Percentiles rank a stretch among this genome's conserved stretches.
Conservation (phyloP, 92 coral and sea anemone genomes). For the Palythoa heliodiscus region DNA sequence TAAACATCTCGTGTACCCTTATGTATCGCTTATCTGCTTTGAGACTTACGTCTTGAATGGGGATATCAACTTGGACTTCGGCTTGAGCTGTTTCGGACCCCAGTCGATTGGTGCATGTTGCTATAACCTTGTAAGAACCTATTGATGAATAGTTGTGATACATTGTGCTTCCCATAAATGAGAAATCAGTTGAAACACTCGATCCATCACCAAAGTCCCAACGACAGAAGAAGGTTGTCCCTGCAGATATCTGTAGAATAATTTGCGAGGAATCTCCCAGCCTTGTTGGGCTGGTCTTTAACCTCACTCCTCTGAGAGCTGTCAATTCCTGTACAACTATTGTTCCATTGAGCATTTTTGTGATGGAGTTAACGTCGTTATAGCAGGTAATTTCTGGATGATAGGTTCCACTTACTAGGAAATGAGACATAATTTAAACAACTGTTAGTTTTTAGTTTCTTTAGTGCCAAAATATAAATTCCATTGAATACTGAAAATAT, state of each 20-base stretch:
- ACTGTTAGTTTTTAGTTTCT: too few relatives aligned
- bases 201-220: constrained; percentile 83
- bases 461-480: too few relatives aligned
- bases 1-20: constrained; percentile 61
- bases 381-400: constrained; percentile 73
- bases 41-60: constrained; percentile 65
- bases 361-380: constrained; percentile 81
- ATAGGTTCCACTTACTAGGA: constrained; percentile 65
- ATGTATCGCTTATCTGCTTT: constrained; percentile 60
- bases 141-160: constrained; percentile 60
- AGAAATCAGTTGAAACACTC: constrained; percentile 61
- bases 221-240: constrained; percentile 72
- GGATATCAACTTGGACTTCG: constrained; percentile 71
- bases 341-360: constrained; percentile 68
- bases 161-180: constrained; percentile 53
- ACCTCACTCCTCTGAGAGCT: constrained; percentile 62
- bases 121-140: constrained; percentile 66
- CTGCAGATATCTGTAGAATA: constrained; percentile 58
- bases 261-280: constrained; percentile 65
- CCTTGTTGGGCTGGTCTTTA: constrained; percentile 58
- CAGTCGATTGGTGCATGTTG: constrained; percentile 74
- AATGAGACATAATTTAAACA: not conserved
- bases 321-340: constrained; percentile 68
- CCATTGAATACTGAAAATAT: too few relatives aligned
- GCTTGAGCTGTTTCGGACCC: constrained; percentile 54